Percentiles rank a stretch among this genome's conserved stretches.
phyloP scores from a whole-genome alignment of 2,113 vertebrate genomes.

The Stegostoma tigrinum region DNA sequence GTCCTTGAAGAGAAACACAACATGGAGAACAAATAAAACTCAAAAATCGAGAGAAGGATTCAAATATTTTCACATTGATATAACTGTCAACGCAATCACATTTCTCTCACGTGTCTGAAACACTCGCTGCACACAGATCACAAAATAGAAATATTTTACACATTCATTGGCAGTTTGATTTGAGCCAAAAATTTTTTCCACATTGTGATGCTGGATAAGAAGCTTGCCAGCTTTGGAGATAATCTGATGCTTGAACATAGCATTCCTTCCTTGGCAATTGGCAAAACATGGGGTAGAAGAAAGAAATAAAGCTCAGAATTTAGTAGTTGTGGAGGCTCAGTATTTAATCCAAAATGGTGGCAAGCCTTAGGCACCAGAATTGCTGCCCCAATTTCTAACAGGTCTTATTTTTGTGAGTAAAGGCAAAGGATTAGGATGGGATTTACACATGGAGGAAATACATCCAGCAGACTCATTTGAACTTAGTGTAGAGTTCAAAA shows the following conservation, averaged over 20 bases:
- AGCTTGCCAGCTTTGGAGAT: background rate
- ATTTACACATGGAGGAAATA: too few species aligned
- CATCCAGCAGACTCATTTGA: too few species aligned
- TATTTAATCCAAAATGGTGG: too few species aligned
- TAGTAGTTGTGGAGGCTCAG: too few species aligned
- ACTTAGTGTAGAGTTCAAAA: too few species aligned
- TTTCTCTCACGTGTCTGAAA: constrained; percentile 3
- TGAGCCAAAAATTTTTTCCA: background rate
- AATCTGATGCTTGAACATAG: background rate
- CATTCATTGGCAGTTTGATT: background rate
- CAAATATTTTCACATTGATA: background rate
- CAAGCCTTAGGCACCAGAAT: too few species aligned
- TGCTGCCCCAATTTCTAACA: too few species aligned
- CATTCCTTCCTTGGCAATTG: background rate
- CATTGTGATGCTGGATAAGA: background rate
- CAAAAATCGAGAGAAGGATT: constrained; percentile 3
- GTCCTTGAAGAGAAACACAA: background rate
- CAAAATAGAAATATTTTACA: constrained; percentile 15
- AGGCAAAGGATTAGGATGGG: too few species aligned
- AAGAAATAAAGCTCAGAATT: background rate
- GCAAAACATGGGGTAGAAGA: background rate
- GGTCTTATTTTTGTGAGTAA: too few species aligned
- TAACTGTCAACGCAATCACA: background rate
- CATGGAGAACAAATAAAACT: constrained; percentile 1
- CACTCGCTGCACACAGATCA: constrained; percentile 23